Evolutionary conservation across 2,888 invertebrate genomes (phyloP), one percentile per base, ranked within the genome.

Genomic region (Augiades crinisus): DNA sequence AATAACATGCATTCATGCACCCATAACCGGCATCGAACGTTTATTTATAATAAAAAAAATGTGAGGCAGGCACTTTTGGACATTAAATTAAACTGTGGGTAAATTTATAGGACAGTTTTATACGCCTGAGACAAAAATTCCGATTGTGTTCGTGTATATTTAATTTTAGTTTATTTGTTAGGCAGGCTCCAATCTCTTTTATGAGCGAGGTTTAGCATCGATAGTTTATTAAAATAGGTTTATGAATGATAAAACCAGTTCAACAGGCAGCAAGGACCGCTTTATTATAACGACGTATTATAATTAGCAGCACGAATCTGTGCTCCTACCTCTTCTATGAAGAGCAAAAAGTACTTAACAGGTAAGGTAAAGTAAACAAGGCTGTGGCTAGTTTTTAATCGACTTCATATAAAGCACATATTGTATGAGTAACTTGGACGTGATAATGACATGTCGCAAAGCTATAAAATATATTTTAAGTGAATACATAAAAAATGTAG

Each of bases 71-170:
- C 85, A 87, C 86, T 79, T 82, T 86, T 85, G 83, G 87, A 88
- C 89, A 87, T 88, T 88, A 89, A 89, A 88, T 89, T 86, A 87
- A 88, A 87, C 78, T 86, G 85, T 79, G 88, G 86, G 81, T 86
- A 83, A 88, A 89, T 89, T 89, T 89, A 88, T 89, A 89, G 87
- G 89, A 89, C 89, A 88, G 73, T 88, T 89, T 88, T 88, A 89
- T 89, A 86, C 70, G 85, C 69, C 80, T 87, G 88, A 89, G 88
- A 89, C 89, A 89, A 88, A 88, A 88, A 87, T 88, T 87, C 86
- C 84, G 86, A 87, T 88, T 89, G 88, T 88, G 70, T 75, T 79
- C 83, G 81, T 88, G 87, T 88, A 87, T 89, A 89, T 88, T 88
- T 88, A 89, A 89, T 88, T 85, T 89, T 86, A 79, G 82, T 89